Evolutionary conservation across 2,888 invertebrate genomes (phyloP), one percentile per base, ranked within the genome.

Genomic region (Trichopria drosophilae): DNA sequence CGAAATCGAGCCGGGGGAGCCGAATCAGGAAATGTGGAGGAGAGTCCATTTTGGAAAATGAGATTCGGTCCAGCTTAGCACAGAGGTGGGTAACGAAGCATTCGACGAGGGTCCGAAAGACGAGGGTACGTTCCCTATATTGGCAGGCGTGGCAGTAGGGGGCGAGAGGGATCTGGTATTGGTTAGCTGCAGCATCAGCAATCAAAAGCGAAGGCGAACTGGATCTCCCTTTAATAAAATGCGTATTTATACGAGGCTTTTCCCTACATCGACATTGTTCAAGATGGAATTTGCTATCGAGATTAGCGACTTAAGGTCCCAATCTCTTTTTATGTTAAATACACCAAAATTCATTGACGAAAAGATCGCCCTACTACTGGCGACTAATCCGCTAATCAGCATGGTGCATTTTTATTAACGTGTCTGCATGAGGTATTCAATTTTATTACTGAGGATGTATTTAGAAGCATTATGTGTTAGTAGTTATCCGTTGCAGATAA

Each of bases 101-200:
- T 46, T 24, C 31, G 59, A 67, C 62, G 67, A 64, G 66, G 67
- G 66, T 65, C 65, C 65, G 62, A 63, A 61, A 64, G 71, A 70
- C 71, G 71, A 71, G 71, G 69, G 72, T 72, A 67, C 64, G 62
- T 67, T 69, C 66, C 68, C 67, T 72, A 71, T 72, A 74, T 73
- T 71, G 73, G 74, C 75, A 75, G 75, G 74, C 75, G 75, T 75
- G 75, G 75, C 71, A 66, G 69, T 57, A 66, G 70, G 71, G 69
- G 63, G 65, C 63, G 65, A 63, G 64, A 64, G 66, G 65, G 68
- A 65, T 51, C 59, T 58, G 65, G 66, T 69, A 74, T 75, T 75
- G 74, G 75, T 69, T 73, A 65, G 41, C 57, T 66, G 46, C 51
- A 44, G 44, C 48, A 40, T 45, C 51, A 34, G 32, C 35, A 34